Evolutionary conservation across 2,888 invertebrate genomes (phyloP).

Genomic region (Rhogogaster chlorosoma): DNA sequence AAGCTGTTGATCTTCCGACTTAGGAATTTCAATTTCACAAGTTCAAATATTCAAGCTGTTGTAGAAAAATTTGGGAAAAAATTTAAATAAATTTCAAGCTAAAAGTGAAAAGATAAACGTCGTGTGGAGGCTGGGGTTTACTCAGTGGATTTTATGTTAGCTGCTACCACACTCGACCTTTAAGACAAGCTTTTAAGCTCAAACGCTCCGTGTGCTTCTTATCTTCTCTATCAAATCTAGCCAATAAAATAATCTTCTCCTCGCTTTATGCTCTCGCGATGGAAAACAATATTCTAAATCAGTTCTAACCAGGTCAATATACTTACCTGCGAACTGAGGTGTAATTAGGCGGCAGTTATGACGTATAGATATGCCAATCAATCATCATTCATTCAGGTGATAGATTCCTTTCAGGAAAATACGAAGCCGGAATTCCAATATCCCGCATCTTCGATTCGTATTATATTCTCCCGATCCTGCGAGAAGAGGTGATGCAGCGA

Average conservation of each 20-base stretch:
- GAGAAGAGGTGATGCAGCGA: background rate
- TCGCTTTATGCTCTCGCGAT: background rate
- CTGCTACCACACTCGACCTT: background rate
- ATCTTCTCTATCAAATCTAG: background rate
- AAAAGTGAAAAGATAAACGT: conserved; percentile 33
- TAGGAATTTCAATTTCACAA: conserved; percentile 9
- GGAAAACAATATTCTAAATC: background rate
- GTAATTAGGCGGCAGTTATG: background rate
- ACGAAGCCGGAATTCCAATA: conserved; percentile 16
- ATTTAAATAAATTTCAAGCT: conserved; percentile 1
- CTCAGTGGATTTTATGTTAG: conserved; percentile 13
- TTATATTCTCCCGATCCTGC: background rate
- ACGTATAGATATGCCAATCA: background rate
- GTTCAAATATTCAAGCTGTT: background rate
- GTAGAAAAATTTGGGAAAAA: background rate
- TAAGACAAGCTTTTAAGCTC: conserved; percentile 4
- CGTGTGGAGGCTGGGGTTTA: conserved; percentile 4
- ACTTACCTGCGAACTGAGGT: background rate
- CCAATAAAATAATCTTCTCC: background rate
- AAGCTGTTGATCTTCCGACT: conserved; percentile 5
- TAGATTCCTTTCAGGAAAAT: background rate
- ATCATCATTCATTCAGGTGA: background rate
- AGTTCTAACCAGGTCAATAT: background rate
- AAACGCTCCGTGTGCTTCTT: background rate
- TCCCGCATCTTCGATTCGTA: background rate